A percentile compares a stretch with the other conserved stretches of the same genome.
These are phyloP conservation scores for Poeciliopsis occidentalis DNA, from an alignment of 2,113 vertebrate species.

Conservation along the genomic window DNA sequence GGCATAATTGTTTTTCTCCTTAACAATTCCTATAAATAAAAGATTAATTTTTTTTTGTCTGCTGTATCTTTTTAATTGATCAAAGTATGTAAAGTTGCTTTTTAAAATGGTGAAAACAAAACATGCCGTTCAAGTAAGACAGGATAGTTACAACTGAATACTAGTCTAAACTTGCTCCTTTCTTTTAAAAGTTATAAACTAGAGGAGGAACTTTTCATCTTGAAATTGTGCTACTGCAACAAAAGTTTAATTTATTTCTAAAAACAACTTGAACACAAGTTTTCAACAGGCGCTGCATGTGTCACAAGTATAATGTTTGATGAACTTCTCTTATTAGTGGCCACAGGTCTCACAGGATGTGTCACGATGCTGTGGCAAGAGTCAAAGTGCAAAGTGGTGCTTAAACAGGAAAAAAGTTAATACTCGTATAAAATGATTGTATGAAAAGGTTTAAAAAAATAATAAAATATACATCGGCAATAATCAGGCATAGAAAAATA, in stretches of 20 bases:
- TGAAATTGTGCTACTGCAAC: not conserved
- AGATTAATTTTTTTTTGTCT: too few species aligned
- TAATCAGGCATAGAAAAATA: not conserved
- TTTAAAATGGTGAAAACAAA: not conserved
- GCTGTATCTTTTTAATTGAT: too few species aligned
- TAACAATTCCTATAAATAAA: too few species aligned
- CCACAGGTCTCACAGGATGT: constrained; percentile 13
- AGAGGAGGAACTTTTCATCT: not conserved
- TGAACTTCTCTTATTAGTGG: constrained; percentile 34
- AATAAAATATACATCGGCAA: not conserved
- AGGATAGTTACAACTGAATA: not conserved
- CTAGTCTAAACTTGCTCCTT: not conserved
- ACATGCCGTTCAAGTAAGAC: not conserved
- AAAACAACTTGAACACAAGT: not conserved
- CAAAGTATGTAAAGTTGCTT: not conserved
- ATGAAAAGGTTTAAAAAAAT: constrained; percentile 16
- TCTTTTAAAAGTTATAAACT: not conserved
- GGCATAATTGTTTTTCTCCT: too few species aligned
- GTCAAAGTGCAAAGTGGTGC: constrained; percentile 50
- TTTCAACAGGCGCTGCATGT: not conserved
- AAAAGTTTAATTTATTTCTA: not conserved
- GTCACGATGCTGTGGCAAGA: constrained; percentile 11
- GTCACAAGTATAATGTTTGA: constrained; percentile 40
- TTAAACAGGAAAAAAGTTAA: not conserved
- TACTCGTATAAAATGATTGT: constrained; percentile 4